Evolutionary conservation across 1,140 invertebrate species (phyloP), one percentile per base, ranked within the genome.

Genomic region (Drosophila albomicans): DNA sequence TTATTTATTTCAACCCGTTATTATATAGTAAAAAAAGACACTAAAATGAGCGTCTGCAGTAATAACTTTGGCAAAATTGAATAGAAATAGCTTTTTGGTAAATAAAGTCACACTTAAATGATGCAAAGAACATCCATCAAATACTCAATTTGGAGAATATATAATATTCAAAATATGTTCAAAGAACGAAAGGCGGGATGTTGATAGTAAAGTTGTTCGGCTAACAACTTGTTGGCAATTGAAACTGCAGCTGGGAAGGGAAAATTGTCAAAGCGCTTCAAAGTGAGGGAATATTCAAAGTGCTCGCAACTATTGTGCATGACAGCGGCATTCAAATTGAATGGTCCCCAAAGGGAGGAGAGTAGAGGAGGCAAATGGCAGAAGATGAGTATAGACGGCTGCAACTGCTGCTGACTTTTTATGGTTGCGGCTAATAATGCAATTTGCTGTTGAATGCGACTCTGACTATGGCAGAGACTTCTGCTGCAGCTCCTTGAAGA

Each of bases 341-440:
- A 88, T 88, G 85, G 80, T 58, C 28, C 38, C 57, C 48, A 35
- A 48, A 75, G 51, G 66, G 8, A 61, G 52, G 58, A 41, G 16
- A 8, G 52, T 51, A 59, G 43, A 56, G 35, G 20, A 58, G 64
- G 43, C 38, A 54, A 30, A 30, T 28, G 74, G 35, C 35, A 63
- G 41, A 5, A 66, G 66, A 63, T 46, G 65, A 76, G 57, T 13
- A 35, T 35, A 51, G 15, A 25, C 62, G 51, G 67, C 52, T 61
- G 57, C 57, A 25, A 25, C 54, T 73, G 73, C 73, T 51, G 52
- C 46, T 79, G 84, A 78, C 82, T 76, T 87, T 87, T 87, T 87
- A 87, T 88, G 82, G 80, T 72, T 82, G 72, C 84, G 78, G 82
- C 82, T 87, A 87, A 87, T 87, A 87, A 87, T 87, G 82, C 82